A percentile compares a stretch with the other conserved stretches of the same genome.
Conservation (phyloP, 2,797 vertebrate genomes). For the Acestrorhynchus altus region DNA sequence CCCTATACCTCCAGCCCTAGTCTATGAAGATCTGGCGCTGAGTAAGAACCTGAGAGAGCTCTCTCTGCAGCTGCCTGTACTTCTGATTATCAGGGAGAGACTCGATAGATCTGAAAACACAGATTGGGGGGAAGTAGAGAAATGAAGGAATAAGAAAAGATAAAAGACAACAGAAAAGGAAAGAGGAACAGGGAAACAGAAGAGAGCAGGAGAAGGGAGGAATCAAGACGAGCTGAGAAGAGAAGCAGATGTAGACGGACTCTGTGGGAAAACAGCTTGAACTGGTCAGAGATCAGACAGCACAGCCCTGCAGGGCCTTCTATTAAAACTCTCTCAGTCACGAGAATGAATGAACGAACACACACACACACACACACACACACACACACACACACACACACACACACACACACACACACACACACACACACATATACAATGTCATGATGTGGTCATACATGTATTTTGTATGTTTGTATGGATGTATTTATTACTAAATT, state of each 20-base stretch:
- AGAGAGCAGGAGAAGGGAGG: not conserved
- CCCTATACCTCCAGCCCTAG: constrained; percentile 91
- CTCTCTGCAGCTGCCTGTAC: constrained; percentile 98
- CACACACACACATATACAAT: no score
- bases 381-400: no score
- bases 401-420: no score
- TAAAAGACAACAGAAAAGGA: constrained; percentile 37
- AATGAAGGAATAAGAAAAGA: constrained; percentile 17
- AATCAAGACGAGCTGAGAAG: not conserved
- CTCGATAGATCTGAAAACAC: constrained; percentile 92
- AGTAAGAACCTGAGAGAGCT: constrained; percentile 98
- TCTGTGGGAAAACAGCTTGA: not conserved
- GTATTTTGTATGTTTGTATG: no score
- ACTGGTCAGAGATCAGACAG: not conserved
- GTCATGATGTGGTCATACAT: no score
- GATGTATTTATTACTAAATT: no score
- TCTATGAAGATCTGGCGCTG: constrained; percentile 99
- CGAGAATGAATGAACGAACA: no score
- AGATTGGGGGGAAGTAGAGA: constrained; percentile 13
- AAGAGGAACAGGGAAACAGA: not conserved
- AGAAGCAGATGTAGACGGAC: not conserved
- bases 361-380: no score
- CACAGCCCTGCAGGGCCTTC: not conserved
- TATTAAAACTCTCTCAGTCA: not conserved
- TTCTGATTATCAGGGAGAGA: constrained; percentile 99